A percentile compares a stretch with the other conserved stretches of the same genome.
These are phyloP conservation scores for Pterophyllum scalare DNA, from an alignment of 2,113 vertebrate species.

Conservation along the genomic window DNA sequence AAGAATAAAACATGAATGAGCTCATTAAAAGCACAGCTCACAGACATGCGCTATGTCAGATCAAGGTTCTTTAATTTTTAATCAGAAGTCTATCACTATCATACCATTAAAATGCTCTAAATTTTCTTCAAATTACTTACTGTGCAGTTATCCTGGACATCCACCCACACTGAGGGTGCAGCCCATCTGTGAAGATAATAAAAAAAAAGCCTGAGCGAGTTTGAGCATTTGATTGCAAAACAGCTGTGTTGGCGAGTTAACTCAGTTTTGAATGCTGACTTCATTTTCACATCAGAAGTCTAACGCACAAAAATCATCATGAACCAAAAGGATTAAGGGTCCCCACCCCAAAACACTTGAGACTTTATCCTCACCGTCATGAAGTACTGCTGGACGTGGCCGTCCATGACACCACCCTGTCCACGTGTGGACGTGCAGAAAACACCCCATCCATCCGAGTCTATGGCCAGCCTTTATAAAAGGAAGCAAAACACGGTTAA, in stretches of 20 bases:
- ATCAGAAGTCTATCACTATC: background rate
- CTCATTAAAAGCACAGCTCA: background rate
- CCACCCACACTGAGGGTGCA: background rate
- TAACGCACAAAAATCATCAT: slow-evolving; percentile 70
- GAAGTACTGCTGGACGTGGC: background rate
- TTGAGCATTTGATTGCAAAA: background rate
- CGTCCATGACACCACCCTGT: background rate
- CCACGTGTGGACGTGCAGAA: slow-evolving; percentile 26
- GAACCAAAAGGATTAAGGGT: background rate
- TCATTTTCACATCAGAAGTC: slow-evolving; percentile 74
- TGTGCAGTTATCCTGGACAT: background rate
- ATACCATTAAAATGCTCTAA: background rate
- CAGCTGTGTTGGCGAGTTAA: background rate
- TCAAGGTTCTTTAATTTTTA: background rate
- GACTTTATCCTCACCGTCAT: background rate
- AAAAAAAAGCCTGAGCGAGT: fast-evolving
- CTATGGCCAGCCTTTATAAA: background rate
- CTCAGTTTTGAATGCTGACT: slow-evolving; percentile 52
- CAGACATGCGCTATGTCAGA: slow-evolving; percentile 44
- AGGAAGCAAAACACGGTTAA: background rate
- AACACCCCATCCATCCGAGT: background rate
- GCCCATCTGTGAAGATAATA: background rate
- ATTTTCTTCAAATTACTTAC: slow-evolving; percentile 21
- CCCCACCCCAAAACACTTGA: background rate
- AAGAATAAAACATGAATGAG: background rate